Conservation (phyloP, 2,797 vertebrate species). For the Pantherophis alleghaniensis region DNA sequence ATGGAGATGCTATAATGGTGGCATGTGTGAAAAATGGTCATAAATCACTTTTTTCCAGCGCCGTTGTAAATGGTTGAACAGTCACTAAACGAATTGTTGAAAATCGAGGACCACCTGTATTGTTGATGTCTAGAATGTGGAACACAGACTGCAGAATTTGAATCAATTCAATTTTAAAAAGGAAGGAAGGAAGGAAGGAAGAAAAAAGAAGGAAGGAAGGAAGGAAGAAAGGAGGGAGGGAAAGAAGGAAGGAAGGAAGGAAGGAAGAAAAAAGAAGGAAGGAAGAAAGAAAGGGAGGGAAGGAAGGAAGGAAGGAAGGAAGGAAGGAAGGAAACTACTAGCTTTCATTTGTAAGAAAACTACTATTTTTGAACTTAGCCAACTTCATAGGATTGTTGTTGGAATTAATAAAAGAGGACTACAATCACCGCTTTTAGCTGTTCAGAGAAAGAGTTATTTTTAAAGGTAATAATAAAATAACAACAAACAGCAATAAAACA, state of each 20-base stretch:
- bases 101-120: too few species aligned
- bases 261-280: too few species aligned
- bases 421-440: background rate
- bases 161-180: background rate
- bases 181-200: too few species aligned
- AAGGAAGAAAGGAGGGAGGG: background rate
- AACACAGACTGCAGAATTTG: background rate
- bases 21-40: too few species aligned
- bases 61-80: too few species aligned
- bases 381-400: background rate
- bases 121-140: background rate
- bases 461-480: background rate
- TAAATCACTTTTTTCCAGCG: too few species aligned
- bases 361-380: background rate
- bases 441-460: background rate
- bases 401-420: background rate
- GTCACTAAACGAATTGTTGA: too few species aligned
- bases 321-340: background rate
- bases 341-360: background rate
- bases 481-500: background rate
- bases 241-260: too few species aligned
- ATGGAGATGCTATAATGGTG: too few species aligned
- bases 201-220: too few species aligned
- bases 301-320: background rate
- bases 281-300: too few species aligned